These are phyloP conservation scores for Melieria picta DNA, from an alignment of 2,888 invertebrate genomes.

Conservation along the genomic window DNA sequence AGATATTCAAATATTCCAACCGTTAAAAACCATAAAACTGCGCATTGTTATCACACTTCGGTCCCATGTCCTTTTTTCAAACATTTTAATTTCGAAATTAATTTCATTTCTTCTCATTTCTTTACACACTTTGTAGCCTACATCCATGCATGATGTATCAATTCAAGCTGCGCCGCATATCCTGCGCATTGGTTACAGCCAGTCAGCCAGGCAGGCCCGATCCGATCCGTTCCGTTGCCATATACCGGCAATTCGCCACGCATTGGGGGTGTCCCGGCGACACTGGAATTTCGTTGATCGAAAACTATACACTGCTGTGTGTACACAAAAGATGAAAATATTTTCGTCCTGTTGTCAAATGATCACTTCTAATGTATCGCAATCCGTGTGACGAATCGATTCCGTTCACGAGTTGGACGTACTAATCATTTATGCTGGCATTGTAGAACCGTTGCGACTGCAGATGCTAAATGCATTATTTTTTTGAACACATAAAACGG, in stretches of 20 bases:
- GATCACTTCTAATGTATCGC: constrained; percentile 66
- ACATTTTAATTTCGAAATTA: no score
- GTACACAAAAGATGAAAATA: constrained; percentile 34
- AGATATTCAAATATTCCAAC: no score
- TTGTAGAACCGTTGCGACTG: no score
- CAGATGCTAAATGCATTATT: no score
- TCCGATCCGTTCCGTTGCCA: no score
- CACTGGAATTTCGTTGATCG: neutral
- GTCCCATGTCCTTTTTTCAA: no score
- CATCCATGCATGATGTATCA: neutral
- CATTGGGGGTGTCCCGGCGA: constrained; percentile 30
- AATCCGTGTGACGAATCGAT: constrained; percentile 66
- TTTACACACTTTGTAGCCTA: no score
- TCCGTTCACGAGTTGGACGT: constrained; percentile 49
- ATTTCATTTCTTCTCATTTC: no score
- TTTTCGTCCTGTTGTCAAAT: constrained; percentile 67
- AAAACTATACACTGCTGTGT: constrained; percentile 7
- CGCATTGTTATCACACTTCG: no score
- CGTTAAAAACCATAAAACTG: no score
- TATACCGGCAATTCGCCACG: constrained; percentile 21
- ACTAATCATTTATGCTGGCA: constrained; percentile 30
- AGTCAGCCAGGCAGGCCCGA: no score
- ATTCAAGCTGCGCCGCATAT: neutral
- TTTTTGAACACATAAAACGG: no score
- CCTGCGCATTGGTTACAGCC: neutral